Conservation (phyloP, 2,797 vertebrate species). For the Amblyopsis hoosieri region DNA sequence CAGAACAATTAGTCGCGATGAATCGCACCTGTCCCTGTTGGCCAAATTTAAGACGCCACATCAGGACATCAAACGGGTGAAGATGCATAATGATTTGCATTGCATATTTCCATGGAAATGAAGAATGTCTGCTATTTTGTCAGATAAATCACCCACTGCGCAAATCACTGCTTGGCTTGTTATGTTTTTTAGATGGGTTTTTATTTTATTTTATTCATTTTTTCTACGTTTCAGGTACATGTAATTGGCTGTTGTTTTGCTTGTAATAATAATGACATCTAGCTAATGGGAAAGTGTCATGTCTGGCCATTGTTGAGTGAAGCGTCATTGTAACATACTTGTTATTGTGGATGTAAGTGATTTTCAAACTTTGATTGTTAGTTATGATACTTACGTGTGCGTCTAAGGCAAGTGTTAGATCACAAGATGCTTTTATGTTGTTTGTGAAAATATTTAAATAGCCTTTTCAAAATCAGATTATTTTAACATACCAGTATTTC, state of each 20-base stretch:
- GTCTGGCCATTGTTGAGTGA: slow-evolving; percentile 24
- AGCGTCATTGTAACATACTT: slow-evolving; percentile 19
- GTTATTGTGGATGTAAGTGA: slow-evolving; percentile 34
- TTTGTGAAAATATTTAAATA: too few species aligned
- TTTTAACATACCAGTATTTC: too few species aligned
- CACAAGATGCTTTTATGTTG: too few species aligned
- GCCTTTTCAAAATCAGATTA: too few species aligned
- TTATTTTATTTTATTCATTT: slow-evolving; percentile 3
- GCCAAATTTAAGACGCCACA: slow-evolving; percentile 60
- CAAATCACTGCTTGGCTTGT: slow-evolving; percentile 17
- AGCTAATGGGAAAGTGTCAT: slow-evolving; percentile 26
- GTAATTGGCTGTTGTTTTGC: slow-evolving; percentile 23
- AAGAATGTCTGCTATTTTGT: slow-evolving; percentile 27
- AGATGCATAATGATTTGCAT: slow-evolving; percentile 51
- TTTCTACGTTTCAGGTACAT: slow-evolving; percentile 10
- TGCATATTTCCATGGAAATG: slow-evolving; percentile 44
- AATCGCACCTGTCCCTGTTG: slow-evolving; percentile 65
- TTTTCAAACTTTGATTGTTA: too few species aligned
- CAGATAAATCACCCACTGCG: slow-evolving; percentile 20
- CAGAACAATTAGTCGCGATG: slow-evolving; percentile 63
- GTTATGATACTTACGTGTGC: too few species aligned
- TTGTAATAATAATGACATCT: slow-evolving; percentile 21
- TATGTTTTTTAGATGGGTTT: slow-evolving; percentile 15
- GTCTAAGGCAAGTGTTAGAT: too few species aligned
- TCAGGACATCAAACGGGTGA: slow-evolving; percentile 66